Base-by-base conservation (phyloP, 2,113 vertebrate species). In the Zeus faber region DNA sequence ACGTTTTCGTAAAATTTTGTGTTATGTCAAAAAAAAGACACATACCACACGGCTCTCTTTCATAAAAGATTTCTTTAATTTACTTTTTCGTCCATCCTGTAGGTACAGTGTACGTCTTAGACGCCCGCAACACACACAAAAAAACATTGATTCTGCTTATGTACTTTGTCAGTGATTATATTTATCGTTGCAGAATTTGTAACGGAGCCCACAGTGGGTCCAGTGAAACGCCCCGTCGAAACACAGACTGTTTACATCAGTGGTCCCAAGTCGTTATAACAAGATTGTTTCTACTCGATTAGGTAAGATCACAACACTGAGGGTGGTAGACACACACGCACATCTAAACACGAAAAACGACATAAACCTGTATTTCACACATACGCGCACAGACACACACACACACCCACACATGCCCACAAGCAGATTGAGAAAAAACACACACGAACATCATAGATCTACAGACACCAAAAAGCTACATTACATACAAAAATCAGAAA, bases 401-500 rank as follows among this genome's bases (percentile, higher is more conserved):
- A 35, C 48, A 23, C 45, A 59, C 40, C 46, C 62, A 50, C 55
- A 70, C 55, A 76, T 14, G 35, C 64, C 0, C 26, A 56, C 74
- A 23, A 21, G 23, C 35, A 76, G 61, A 53, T 69, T 67, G 24
- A 44, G 65, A 22, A 44, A 18, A 65, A 11, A 67, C 27, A 67
- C 56, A 69, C 81, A 51, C 68, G 74, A 72, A 76, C 76, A 80
- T 58, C 67, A 80, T 7, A 70, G 62, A 78, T 65, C 55, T 60
- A 72, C 68, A 73, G 58, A 83, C 76, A 65, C 35, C 43, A 75
- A 76, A 78, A 76, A 45, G 61, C 57, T 62, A 83, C 76, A 61
- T 64, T 75, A 65, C 69, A 70, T 87, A 85, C 72, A 83, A 87
- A 83, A 93, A 91, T 82, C 88, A 87, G 88, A 91, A 92, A 90